phyloP scores from a whole-genome alignment of 2,888 invertebrate species.

The Phymatocera aterrima region DNA sequence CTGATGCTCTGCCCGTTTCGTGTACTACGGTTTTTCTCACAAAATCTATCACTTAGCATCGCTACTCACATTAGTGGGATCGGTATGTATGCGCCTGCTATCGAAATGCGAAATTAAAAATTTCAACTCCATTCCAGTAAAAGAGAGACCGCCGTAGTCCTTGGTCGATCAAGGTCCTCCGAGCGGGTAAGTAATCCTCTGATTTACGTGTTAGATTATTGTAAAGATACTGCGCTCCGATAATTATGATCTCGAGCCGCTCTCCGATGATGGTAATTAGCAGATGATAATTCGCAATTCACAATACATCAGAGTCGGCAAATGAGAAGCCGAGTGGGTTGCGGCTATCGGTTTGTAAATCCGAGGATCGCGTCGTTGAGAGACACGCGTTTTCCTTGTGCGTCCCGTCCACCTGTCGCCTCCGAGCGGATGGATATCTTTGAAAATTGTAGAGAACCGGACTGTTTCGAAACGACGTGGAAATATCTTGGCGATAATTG shows the following conservation, averaged over 20 bases:
- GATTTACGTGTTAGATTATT: neutral
- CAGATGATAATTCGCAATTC: no score
- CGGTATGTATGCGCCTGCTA: no score
- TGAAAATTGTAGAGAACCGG: neutral
- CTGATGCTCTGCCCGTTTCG: neutral
- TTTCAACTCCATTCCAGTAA: neutral
- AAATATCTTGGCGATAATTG: no score
- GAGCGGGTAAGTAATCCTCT: neutral
- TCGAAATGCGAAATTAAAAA: neutral
- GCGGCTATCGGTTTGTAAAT: constrained; percentile 1
- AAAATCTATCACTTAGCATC: no score
- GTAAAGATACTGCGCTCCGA: neutral
- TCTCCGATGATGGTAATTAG: constrained; percentile 1
- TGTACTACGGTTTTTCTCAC: no score
- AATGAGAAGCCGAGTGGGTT: neutral
- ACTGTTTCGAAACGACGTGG: no score
- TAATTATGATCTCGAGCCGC: constrained; percentile 10
- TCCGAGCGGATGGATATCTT: neutral
- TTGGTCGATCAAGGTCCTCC: neutral
- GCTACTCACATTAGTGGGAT: no score
- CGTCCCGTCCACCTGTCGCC: constrained; percentile 20
- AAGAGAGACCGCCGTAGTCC: neutral
- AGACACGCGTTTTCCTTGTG: neutral
- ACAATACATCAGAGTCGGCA: neutral
- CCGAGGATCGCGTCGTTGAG: neutral